Evolutionary conservation across 2,797 vertebrate genomes (phyloP).

Genomic region (Dendrocincla fuliginosa): DNA sequence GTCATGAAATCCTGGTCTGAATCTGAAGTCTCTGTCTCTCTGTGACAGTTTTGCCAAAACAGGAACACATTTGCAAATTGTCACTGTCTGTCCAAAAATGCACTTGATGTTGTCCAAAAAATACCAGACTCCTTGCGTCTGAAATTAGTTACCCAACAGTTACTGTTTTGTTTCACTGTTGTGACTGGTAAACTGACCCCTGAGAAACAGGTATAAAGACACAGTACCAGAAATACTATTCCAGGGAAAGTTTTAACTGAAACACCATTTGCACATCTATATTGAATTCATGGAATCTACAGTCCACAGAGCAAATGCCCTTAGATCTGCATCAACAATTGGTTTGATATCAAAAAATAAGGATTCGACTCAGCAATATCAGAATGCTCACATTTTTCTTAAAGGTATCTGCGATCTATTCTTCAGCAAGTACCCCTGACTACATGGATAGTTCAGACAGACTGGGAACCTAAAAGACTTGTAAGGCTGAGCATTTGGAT

Average conservation of each 20-base stretch:
- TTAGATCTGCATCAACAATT: not conserved
- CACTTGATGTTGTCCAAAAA: not conserved
- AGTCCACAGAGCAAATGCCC: not conserved
- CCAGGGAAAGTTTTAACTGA: not conserved
- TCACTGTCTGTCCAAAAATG: not conserved
- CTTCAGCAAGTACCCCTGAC: not conserved
- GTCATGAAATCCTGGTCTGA: not conserved
- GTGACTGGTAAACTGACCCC: not conserved
- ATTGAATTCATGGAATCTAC: not conserved
- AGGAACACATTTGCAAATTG: not conserved
- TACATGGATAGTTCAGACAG: not conserved
- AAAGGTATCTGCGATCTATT: not conserved
- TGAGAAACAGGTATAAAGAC: not conserved
- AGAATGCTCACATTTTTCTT: not conserved
- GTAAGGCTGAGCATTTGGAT: not conserved
- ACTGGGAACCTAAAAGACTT: not conserved
- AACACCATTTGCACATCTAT: not conserved
- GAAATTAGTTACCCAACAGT: not conserved
- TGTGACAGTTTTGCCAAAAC: not conserved
- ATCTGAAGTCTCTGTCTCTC: not conserved
- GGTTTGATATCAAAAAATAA: not conserved
- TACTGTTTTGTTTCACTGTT: not conserved
- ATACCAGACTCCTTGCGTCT: not conserved
- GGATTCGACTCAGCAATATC: not conserved
- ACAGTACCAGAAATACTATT: not conserved